These are phyloP conservation scores for Ciconia stormi DNA, from an alignment of 2,113 vertebrate genomes.

Conservation along the genomic window DNA sequence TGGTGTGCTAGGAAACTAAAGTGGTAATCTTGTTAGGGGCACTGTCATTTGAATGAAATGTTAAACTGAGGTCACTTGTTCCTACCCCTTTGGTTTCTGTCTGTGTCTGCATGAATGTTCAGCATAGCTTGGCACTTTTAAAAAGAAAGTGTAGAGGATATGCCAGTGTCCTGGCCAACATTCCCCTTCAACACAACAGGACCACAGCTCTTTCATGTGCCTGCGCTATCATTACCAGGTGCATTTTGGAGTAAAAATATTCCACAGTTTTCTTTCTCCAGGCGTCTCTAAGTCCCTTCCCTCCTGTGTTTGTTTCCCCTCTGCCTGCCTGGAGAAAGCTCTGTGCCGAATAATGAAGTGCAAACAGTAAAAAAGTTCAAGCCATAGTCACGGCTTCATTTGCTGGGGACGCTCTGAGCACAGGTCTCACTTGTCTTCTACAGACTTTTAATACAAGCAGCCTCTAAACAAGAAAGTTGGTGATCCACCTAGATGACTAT, in stretches of 20 bases:
- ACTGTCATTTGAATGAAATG: conserved; percentile 6
- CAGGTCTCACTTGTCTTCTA: not conserved
- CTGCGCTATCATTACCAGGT: not conserved
- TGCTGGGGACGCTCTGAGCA: not conserved
- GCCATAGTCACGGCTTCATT: not conserved
- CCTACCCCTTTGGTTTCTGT: not conserved
- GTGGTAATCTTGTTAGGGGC: not conserved
- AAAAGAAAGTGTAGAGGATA: not conserved
- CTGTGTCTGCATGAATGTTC: not conserved
- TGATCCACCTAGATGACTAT: not conserved
- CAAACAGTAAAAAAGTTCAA: not conserved
- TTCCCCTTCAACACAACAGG: not conserved
- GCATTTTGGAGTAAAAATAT: not conserved
- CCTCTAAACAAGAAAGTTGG: not conserved
- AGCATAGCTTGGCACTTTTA: not conserved
- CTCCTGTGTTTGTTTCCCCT: not conserved
- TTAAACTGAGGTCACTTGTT: conserved; percentile 25
- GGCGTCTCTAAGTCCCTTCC: not conserved
- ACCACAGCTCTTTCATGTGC: not conserved
- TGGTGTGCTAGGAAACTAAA: not conserved
- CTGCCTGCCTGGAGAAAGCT: not conserved
- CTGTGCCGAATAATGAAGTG: not conserved
- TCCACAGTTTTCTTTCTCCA: not conserved
- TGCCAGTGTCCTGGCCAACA: not conserved
- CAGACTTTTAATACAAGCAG: not conserved